Evolutionary conservation across 2,888 invertebrate species (phyloP).

Genomic region (Alsophila aescularia): DNA sequence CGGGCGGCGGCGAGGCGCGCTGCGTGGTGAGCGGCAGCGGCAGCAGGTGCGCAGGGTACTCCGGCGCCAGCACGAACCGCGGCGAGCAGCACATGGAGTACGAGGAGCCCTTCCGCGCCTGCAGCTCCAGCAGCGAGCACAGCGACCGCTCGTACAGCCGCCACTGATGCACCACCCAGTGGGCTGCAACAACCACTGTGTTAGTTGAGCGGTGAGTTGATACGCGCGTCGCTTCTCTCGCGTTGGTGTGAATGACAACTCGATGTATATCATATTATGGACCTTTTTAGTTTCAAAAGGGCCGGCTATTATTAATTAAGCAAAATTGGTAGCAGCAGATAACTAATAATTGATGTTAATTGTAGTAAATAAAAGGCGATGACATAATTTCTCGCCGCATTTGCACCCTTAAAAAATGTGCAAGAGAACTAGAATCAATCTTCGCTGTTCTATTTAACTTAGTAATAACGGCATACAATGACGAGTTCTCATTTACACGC

Average conservation of each 20-base stretch:
- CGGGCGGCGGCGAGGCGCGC: conserved; percentile 74
- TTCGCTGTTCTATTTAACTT: too few relatives aligned
- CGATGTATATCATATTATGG: too few relatives aligned
- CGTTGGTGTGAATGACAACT: neutral
- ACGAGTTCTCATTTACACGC: too few relatives aligned
- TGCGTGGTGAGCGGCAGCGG: conserved; percentile 71
- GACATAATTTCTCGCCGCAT: too few relatives aligned
- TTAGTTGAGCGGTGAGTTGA: neutral
- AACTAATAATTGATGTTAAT: too few relatives aligned
- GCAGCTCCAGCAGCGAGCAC: conserved; percentile 73
- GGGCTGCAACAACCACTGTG: conserved; percentile 53
- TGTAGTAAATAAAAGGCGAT: too few relatives aligned
- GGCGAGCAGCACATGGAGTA: conserved; percentile 73
- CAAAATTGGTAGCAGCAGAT: too few relatives aligned
- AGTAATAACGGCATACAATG: too few relatives aligned
- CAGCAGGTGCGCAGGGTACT: conserved; percentile 67
- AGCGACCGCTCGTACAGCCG: conserved; percentile 77
- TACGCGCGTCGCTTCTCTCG: neutral
- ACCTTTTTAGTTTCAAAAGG: too few relatives aligned
- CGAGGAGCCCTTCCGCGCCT: conserved; percentile 66
- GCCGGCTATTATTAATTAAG: too few relatives aligned
- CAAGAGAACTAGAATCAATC: too few relatives aligned
- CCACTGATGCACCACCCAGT: conserved; percentile 78
- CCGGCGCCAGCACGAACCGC: conserved; percentile 73
- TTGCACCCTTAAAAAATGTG: too few relatives aligned